phyloP scores from a whole-genome alignment of 2,113 vertebrate species.

The Rhipidura dahli region DNA sequence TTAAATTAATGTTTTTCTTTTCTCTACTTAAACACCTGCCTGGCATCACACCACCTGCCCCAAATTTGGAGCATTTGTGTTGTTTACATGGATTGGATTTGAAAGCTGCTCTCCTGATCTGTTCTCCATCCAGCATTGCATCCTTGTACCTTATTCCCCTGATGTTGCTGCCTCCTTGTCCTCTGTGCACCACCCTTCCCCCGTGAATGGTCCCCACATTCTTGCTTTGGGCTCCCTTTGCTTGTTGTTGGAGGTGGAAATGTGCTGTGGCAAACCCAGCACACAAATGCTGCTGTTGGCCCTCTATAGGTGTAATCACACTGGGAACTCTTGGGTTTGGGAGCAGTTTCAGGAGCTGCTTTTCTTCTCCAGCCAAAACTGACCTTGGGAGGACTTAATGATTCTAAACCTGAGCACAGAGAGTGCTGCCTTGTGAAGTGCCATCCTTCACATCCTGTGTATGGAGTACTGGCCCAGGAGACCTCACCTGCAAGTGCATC shows the following conservation, averaged over 20 bases:
- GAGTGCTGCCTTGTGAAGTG: background rate
- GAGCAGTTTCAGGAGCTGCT: background rate
- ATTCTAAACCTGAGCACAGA: background rate
- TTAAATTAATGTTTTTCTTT: background rate
- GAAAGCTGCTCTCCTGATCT: background rate
- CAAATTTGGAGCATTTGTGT: background rate
- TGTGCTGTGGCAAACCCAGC: background rate
- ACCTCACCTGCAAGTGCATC: background rate
- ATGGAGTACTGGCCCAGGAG: background rate
- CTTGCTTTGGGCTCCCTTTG: background rate
- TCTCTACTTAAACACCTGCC: background rate
- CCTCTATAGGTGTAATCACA: accelerated
- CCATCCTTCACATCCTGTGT: accelerated
- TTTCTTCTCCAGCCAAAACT: background rate
- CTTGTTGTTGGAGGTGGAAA: background rate
- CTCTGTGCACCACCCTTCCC: background rate
- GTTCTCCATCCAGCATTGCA: background rate
- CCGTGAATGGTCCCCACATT: accelerated
- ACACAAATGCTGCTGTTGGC: background rate
- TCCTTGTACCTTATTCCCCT: background rate
- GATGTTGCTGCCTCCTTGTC: background rate
- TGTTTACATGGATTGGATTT: background rate
- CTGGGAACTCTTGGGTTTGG: background rate
- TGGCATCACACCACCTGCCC: accelerated
- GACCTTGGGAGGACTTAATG: background rate